Evolutionary conservation across 2,113 vertebrate genomes (phyloP), one percentile per base, ranked within the genome.

Genomic region (Macquaria australasica): DNA sequence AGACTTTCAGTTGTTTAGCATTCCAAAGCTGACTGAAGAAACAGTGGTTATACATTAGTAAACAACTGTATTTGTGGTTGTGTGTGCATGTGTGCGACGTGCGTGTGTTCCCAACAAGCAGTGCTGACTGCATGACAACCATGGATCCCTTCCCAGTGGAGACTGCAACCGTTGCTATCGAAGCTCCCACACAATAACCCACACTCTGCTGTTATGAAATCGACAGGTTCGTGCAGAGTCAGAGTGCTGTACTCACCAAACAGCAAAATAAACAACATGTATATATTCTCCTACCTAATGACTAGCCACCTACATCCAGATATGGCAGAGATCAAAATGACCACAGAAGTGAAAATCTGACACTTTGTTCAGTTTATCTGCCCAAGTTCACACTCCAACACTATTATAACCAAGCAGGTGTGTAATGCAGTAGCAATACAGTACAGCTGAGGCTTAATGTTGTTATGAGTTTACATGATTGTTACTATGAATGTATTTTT

Each of bases 151-250:
- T 90, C 87, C 88, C 86, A 76, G 85, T 23, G 45, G 87, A 89
- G 77, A 89, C 77, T 84, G 86, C 85, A 91, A 79, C 78, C 34
- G 92, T 92, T 94, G 93, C 93, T 91, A 92, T 87, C 73, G 41
- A 82, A 79, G 88, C 92, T 93, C 93, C 92, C 93, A 94, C 93
- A 94, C 93, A 92, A 82, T 82, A 91, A 89, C 92, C 92, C 92
- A 93, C 90, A 87, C 93, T 83, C 74, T n/a, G 87, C 87, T 81
- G 91, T 93, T 93, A 89, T 81, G 88, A 90, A 94, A 93, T 82
- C 23, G 25, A 84, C 87, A 79, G 84, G 83, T 89, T 91, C 88
- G 77, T 58, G 68, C 80, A 67, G 80, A 92, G 84, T 89, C 85
- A 88, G 34, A 70, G 72, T 21, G 66, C 64, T 80, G 84, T 10